Conservation (phyloP, 1,140 invertebrate species). For the Aphelinus certus region DNA sequence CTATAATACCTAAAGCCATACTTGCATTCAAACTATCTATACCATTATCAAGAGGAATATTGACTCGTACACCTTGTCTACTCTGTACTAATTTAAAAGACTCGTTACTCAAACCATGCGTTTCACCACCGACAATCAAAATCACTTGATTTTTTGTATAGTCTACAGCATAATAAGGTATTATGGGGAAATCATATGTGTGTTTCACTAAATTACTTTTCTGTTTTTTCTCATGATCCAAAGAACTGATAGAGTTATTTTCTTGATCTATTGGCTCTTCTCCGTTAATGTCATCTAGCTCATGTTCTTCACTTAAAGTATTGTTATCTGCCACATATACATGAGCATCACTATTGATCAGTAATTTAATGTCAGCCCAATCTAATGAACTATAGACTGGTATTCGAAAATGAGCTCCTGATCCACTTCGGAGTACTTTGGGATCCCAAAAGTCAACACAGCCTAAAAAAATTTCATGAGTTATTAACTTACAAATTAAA, state of each 20-base stretch:
- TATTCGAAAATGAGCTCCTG: slow-evolving; percentile 85
- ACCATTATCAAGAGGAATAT: slow-evolving; percentile 80
- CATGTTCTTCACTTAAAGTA: slow-evolving; percentile 21
- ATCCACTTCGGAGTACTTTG: slow-evolving; percentile 84
- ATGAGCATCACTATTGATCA: slow-evolving; percentile 66
- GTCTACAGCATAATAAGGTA: slow-evolving; percentile 73
- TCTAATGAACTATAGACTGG: slow-evolving; percentile 71
- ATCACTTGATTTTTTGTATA: slow-evolving; percentile 67
- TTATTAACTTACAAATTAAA: slow-evolving; percentile 8
- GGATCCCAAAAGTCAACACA: slow-evolving; percentile 89
- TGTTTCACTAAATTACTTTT: slow-evolving; percentile 34
- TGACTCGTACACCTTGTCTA: slow-evolving; percentile 71
- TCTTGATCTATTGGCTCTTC: slow-evolving; percentile 9
- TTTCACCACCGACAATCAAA: slow-evolving; percentile 89
- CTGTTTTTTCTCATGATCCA: not conserved
- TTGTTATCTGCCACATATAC: slow-evolving; percentile 81
- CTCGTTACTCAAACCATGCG: slow-evolving; percentile 80
- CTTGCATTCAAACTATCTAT: slow-evolving; percentile 89
- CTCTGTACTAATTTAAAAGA: slow-evolving; percentile 69
- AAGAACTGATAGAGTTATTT: not conserved
- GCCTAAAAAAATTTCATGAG: slow-evolving; percentile 65
- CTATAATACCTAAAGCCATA: slow-evolving; percentile 81
- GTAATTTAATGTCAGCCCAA: slow-evolving; percentile 73
- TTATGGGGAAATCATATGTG: slow-evolving; percentile 62
- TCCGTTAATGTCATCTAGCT: not conserved